Conservation (phyloP, 2,113 vertebrate species). For the Antennarius striatus region DNA sequence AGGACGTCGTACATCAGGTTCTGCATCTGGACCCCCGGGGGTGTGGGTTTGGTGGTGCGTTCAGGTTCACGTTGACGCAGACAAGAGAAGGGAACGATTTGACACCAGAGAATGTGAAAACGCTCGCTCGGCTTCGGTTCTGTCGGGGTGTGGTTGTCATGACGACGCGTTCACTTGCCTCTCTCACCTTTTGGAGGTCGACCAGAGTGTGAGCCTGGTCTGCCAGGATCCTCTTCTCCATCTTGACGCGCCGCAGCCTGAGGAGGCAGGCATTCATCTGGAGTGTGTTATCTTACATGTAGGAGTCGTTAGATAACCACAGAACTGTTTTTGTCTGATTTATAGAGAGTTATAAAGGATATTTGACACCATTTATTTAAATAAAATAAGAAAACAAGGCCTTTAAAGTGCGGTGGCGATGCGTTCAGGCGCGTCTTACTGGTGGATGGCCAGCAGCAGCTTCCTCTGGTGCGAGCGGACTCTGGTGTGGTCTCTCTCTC, state of each 20-base stretch:
- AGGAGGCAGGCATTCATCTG: not conserved
- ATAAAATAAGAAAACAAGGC: not conserved
- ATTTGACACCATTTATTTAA: too few species aligned
- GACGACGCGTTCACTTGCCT: conserved; percentile 71
- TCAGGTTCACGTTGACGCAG: not conserved
- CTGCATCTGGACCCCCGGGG: conserved; percentile 78
- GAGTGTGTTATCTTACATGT: too few species aligned
- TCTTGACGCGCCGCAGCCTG: conserved; percentile 89
- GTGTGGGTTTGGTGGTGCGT: not conserved
- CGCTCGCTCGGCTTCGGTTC: not conserved
- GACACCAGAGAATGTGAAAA: not conserved
- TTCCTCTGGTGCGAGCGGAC: conserved; percentile 97
- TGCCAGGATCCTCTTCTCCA: conserved; percentile 89
- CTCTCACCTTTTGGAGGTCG: conserved; percentile 81
- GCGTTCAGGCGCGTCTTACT: conserved; percentile 81
- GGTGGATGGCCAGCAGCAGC: conserved; percentile 98
- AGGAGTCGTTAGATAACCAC: too few species aligned
- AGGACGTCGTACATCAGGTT: conserved; percentile 85
- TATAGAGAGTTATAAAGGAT: too few species aligned
- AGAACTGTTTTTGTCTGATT: too few species aligned
- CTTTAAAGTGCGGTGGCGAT: too few species aligned
- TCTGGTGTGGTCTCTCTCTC: conserved; percentile 87
- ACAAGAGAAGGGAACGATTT: conserved; percentile 15
- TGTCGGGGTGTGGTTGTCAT: conserved; percentile 7
- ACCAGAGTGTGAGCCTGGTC: conserved; percentile 89